Percentiles rank a stretch among this genome's conserved stretches.
Conservation (phyloP, 2,888 invertebrate species). For the Acanthopleura granulata region DNA sequence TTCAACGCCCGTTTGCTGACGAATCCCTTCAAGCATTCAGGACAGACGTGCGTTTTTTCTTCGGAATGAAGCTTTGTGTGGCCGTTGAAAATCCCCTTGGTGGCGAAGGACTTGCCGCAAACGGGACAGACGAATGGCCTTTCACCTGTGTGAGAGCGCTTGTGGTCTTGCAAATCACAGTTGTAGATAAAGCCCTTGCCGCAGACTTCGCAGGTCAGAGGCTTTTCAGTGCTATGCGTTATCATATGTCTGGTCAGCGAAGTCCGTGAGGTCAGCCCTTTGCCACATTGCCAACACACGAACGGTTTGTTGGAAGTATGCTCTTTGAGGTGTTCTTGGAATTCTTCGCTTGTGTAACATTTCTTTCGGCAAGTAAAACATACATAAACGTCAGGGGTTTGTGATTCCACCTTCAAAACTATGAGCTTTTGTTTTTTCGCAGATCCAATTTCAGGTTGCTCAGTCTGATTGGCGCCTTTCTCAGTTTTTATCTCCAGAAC, state of each 20-base stretch:
- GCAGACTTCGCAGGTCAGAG: neutral
- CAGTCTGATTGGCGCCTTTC: too few relatives aligned
- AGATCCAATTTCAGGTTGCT: too few relatives aligned
- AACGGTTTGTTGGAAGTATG: neutral
- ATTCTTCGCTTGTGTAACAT: neutral
- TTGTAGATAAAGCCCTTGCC: neutral
- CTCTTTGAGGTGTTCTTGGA: neutral
- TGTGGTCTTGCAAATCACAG: neutral
- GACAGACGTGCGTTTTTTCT: neutral
- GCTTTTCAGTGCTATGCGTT: neutral
- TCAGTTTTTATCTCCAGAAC: too few relatives aligned
- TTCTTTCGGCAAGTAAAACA: neutral
- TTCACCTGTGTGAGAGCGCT: constrained; percentile 3
- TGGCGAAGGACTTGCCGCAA: neutral
- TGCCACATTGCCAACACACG: neutral
- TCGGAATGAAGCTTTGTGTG: neutral
- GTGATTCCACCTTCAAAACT: neutral
- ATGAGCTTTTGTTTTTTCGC: too few relatives aligned
- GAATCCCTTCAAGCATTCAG: neutral
- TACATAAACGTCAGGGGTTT: too few relatives aligned
- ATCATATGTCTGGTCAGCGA: neutral
- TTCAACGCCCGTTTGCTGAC: constrained; percentile 2
- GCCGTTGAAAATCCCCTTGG: neutral
- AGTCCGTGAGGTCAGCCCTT: neutral
- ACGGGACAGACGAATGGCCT: constrained; percentile 1